A percentile compares a stretch with the other conserved stretches of the same genome.
Conservation (phyloP, 2,888 invertebrate genomes). For the Morpho achilles region DNA sequence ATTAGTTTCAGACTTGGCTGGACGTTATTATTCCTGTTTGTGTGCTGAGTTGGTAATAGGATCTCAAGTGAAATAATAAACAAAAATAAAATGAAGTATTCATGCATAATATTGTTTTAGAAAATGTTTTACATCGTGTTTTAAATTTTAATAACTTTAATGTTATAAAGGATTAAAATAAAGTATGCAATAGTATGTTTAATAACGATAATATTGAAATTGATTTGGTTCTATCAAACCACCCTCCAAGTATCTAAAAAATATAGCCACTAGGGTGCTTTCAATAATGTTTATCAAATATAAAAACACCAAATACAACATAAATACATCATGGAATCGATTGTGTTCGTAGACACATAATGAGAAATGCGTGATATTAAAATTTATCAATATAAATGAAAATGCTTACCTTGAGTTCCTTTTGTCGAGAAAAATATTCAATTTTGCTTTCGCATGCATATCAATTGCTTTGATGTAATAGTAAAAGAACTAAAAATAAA, state of each 20-base stretch:
- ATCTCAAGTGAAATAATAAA: slow-evolving; percentile 74
- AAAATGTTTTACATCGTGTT: slow-evolving; percentile 39
- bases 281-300: slow-evolving; percentile 25
- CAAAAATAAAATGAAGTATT: slow-evolving; percentile 56
- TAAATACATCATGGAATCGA: slow-evolving; percentile 69
- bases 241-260: slow-evolving; percentile 73
- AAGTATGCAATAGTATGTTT: slow-evolving; percentile 12
- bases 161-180: slow-evolving; percentile 11
- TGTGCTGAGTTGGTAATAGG: slow-evolving; percentile 73
- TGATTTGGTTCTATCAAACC: slow-evolving; percentile 40
- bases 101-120: slow-evolving; percentile 65
- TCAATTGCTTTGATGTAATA: not conserved
- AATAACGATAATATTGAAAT: slow-evolving; percentile 17
- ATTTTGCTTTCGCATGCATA: slow-evolving; percentile 40
- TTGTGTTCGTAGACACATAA: slow-evolving; percentile 44
- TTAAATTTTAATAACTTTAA: slow-evolving; percentile 33
- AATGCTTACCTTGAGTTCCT: slow-evolving; percentile 62
- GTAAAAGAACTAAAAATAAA: not conserved
- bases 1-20: slow-evolving; percentile 21
- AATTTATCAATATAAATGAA: slow-evolving; percentile 32
- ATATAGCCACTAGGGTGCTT: slow-evolving; percentile 22
- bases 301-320: slow-evolving; percentile 44
- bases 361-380: slow-evolving; percentile 16
- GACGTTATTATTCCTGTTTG: slow-evolving; percentile 48
- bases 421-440: slow-evolving; percentile 21